Base-by-base conservation (phyloP, 2,113 vertebrate species). In the Pelmatolapia mariae region DNA sequence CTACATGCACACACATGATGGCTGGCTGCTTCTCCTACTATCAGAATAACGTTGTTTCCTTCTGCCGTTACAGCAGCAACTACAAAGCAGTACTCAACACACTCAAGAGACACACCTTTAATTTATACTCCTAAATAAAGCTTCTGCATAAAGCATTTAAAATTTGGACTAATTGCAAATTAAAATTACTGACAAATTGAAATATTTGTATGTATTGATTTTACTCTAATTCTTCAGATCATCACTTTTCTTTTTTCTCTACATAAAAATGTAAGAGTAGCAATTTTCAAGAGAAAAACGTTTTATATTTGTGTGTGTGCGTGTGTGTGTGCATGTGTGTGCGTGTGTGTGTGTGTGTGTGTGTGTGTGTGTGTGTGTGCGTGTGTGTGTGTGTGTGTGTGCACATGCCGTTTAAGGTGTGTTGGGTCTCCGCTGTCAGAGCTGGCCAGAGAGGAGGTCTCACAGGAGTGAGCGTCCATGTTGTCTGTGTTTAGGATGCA, bases 401-500 rank as follows among this genome's bases (percentile, higher is more conserved):
- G 8, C 0, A 3, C 63, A 22, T 96, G 97, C 98, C 98, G 97
- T 94, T 98, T 99, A 54, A 98, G 92, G 90, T 98, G 97, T 3
- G 97, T 95, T 16, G 98, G 97, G 94, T 99, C 99, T 54, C 99
- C 99, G 1, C 99, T 99, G 95, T 99, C 99, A 29, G 98, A 99
- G 95, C 99, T 99, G 61, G 98, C 98, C 82, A 99, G 96, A 24
- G 99, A 99, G 3, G 98, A 98, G 1, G 98, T 99, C 90, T 99
- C 99, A 7, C 98, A 99, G 52, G 98, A 99, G 91, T 99, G 97
- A 8, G 98, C 92, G 5, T 99, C 99, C 1, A 97, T 96, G 91
- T 97, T 97, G 89, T 99, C 99, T 0, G 98, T 93, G 88, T 98
- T 99, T 80, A 99, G 89, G 50, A 98, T 91, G 10, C 97, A 98